Evolutionary conservation across 2,888 invertebrate species (phyloP).

Genomic region (Diaperis boleti): DNA sequence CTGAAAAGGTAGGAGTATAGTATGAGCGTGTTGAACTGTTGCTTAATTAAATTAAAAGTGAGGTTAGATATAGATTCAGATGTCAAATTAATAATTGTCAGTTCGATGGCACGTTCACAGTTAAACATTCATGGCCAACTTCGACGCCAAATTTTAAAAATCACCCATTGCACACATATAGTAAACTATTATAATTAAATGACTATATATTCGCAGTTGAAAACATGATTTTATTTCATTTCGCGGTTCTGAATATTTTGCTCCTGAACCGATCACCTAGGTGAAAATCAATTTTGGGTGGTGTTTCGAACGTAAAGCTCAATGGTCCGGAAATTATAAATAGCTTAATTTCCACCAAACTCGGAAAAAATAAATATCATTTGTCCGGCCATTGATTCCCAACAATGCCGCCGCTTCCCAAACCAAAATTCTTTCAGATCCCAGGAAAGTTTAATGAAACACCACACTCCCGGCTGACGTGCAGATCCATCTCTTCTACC

Average conservation of each 20-base stretch:
- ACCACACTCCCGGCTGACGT: conserved; percentile 18
- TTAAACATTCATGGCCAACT: too few relatives aligned
- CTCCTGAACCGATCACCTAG: conserved; percentile 7
- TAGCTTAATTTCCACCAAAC: conserved; percentile 56
- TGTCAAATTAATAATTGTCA: too few relatives aligned
- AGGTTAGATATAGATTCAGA: too few relatives aligned
- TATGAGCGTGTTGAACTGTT: too few relatives aligned
- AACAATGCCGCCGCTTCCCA: background rate
- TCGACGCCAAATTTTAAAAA: too few relatives aligned
- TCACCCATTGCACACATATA: too few relatives aligned
- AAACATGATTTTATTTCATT: background rate
- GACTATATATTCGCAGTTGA: too few relatives aligned
- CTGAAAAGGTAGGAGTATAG: too few relatives aligned
- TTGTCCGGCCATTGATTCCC: conserved; percentile 18
- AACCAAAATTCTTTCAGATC: conserved; percentile 12
- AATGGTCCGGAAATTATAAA: conserved; percentile 58
- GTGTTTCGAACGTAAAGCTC: conserved; percentile 48
- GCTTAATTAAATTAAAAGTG: too few relatives aligned
- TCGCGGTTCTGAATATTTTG: too few relatives aligned
- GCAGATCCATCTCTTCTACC: conserved; percentile 25
- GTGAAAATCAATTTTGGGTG: conserved; percentile 39
- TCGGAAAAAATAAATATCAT: conserved; percentile 43
- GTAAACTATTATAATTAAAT: too few relatives aligned
- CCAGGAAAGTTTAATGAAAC: conserved; percentile 14
- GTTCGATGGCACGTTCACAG: too few relatives aligned